Evolutionary conservation across 1,140 invertebrate genomes (phyloP).

Genomic region (Thalassaphorura encarpata): DNA sequence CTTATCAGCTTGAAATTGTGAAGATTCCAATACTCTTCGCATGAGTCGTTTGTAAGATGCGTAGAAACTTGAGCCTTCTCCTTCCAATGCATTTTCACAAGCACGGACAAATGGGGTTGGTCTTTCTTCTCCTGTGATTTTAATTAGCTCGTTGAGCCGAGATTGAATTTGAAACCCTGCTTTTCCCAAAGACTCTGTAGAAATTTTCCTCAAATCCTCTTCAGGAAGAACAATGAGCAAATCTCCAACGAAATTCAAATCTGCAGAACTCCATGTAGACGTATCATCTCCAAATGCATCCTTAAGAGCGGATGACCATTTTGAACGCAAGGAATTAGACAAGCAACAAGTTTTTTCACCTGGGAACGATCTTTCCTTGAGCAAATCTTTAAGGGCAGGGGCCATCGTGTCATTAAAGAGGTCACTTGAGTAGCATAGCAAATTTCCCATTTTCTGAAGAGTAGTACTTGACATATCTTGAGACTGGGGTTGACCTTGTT

Average conservation of each 20-base stretch:
- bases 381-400: constrained; percentile 7
- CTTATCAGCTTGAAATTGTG: constrained; percentile 21
- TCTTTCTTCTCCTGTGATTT: neutral
- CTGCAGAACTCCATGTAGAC: constrained; percentile 19
- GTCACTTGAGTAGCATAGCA: constrained; percentile 20
- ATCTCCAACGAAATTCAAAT: constrained; percentile 24
- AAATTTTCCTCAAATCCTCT: constrained; percentile 17
- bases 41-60: constrained; percentile 16
- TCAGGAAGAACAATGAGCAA: constrained; percentile 18
- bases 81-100: constrained; percentile 11
- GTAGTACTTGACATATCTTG: neutral
- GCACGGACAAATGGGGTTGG: constrained; percentile 11
- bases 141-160: constrained; percentile 8
- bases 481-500: neutral
- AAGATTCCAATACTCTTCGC: constrained; percentile 14
- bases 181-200: constrained; percentile 14
- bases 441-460: constrained; percentile 16
- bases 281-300: constrained; percentile 21
- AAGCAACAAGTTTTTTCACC: constrained; percentile 30
- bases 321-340: neutral
- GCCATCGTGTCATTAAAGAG: neutral
- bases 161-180: constrained; percentile 12
- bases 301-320: constrained; percentile 22
- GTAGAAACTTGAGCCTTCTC: constrained; percentile 12
- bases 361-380: constrained; percentile 12